Evolutionary conservation across 92 coral and sea anemone genomes (phyloP).

Genomic region (Metridium senile): DNA sequence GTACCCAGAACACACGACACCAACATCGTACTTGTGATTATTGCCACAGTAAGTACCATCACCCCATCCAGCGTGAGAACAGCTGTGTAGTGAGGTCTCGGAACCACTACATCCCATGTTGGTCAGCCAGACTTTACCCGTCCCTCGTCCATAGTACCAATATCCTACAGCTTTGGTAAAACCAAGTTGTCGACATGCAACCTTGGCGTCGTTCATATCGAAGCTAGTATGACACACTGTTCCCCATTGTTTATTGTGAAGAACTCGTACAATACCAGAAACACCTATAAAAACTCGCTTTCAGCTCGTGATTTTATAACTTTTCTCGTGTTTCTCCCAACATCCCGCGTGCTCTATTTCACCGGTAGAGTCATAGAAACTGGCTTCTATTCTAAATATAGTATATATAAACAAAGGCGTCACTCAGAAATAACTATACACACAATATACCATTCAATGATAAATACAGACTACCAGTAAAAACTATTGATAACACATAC

Average conservation of each 20-base stretch:
- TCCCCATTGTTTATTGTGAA: slow-evolving; percentile 3
- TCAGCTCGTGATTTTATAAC: no score
- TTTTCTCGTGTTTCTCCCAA: no score
- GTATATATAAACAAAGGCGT: no score
- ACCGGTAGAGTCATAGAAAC: no score
- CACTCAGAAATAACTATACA: no score
- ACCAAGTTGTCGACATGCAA: slow-evolving; percentile 10
- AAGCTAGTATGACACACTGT: slow-evolving; percentile 9
- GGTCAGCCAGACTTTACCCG: neutral
- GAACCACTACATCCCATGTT: neutral
- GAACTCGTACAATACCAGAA: neutral
- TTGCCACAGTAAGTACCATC: neutral
- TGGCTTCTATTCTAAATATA: no score
- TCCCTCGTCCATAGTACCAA: neutral
- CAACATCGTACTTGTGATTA: neutral
- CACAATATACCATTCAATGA: no score
- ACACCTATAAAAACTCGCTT: no score
- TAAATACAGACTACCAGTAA: no score
- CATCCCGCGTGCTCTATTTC: no score
- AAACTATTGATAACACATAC: no score
- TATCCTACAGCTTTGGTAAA: neutral
- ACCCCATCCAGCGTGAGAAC: slow-evolving; percentile 8
- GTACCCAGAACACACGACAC: neutral
- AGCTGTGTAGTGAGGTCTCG: slow-evolving; percentile 13
- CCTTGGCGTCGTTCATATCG: neutral